Base-by-base conservation (phyloP, 37 sponge, comb jelly and placozoan genomes). In the Chondrosia reniformis region DNA sequence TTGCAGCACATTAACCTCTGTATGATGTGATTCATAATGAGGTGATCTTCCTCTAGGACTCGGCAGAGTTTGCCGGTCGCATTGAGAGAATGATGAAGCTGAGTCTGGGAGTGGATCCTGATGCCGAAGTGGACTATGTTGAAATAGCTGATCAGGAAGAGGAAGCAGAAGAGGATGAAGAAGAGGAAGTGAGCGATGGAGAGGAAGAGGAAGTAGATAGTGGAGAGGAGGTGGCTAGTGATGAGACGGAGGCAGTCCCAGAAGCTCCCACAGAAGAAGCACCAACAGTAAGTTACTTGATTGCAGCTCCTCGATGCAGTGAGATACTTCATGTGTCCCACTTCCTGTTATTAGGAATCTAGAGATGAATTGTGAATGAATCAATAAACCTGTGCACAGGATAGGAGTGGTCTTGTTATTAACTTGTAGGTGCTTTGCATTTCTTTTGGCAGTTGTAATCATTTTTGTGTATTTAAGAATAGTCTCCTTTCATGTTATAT, bases 21-120 rank as follows among this genome's bases (percentile, higher is more conserved):
- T n/a, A n/a, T n/a, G n/a, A n/a, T n/a, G n/a, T n/a, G n/a, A n/a
- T n/a, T n/a, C n/a, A n/a, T n/a, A n/a, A n/a, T n/a, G n/a, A n/a
- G n/a, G 10, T 10, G 27, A 56, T 6, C 3, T 28, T 56, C 2
- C 28, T 30, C 39, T 52, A 84, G 85, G 93, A 97, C 83, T 91
- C 98, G 4, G 54, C 78, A 4, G 91, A 81, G 2, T 97, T 97
- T 89, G 93, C 93, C 28, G 64, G 73, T 39, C 77, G 98, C n/a
- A 97, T 97, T 76, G 98, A 97, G 76, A 76, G 91, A 33, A 95
- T 97, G 91, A 76, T 97, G 46, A 65, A 91, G 40, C 79, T 89
- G 25, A 94, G 96, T 55, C 59, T 89, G 43, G 86, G 89, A 31
- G 86, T 97, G 57, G 93, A 89, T 64, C 76, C 76, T 0, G 78